Evolutionary conservation across 2,888 invertebrate genomes (phyloP).

Genomic region (Acheta domesticus): DNA sequence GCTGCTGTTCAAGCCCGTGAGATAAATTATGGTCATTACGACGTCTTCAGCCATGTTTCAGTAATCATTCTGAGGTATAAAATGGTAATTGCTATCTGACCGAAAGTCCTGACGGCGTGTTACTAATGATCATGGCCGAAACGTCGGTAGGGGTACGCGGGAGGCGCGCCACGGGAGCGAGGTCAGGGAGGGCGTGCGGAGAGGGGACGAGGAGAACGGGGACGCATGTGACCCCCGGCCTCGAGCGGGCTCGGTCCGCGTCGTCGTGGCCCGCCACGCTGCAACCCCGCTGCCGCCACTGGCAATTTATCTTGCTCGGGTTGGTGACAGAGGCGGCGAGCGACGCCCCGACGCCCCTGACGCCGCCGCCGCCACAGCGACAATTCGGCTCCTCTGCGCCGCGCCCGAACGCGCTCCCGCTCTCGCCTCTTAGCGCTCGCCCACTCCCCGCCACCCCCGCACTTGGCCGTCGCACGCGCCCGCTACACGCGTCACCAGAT

Average conservation of each 20-base stretch:
- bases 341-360: not conserved
- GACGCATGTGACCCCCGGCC: not conserved
- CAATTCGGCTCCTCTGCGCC: not conserved
- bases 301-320: slow-evolving; percentile 9
- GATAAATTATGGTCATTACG: slow-evolving; percentile 18
- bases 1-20: slow-evolving; percentile 3
- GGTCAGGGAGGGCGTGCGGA: not conserved
- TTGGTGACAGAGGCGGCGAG: slow-evolving; percentile 9
- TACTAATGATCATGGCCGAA: slow-evolving; percentile 18
- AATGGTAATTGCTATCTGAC: slow-evolving; percentile 18
- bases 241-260: not conserved
- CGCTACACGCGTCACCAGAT: too few species aligned
- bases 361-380: not conserved
- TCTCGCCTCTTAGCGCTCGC: too few species aligned
- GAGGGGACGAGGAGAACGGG: not conserved
- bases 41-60: slow-evolving; percentile 18
- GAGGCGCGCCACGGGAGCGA: not conserved
- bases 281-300: not conserved
- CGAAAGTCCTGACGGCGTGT: slow-evolving; percentile 18
- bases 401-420: too few species aligned
- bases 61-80: not conserved
- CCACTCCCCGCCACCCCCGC: too few species aligned
- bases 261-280: not conserved
- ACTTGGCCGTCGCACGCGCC: too few species aligned
- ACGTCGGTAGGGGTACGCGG: slow-evolving; percentile 18